Conservation (phyloP, 2,888 invertebrate genomes). For the Micropterix aruncella region DNA sequence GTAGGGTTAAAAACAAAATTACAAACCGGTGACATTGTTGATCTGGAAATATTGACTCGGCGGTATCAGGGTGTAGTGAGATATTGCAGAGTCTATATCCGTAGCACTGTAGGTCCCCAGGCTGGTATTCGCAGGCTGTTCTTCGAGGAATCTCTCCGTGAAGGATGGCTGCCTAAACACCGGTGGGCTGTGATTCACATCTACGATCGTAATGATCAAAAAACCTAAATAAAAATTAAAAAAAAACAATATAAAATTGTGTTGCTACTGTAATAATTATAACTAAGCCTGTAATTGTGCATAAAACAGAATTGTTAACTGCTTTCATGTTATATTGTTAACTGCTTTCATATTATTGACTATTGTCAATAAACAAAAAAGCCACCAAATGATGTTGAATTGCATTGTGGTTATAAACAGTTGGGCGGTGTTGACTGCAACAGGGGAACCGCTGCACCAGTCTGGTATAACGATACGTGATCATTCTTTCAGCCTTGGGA, state of each 20-base stretch:
- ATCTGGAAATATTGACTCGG: conserved; percentile 65
- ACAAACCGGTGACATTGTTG: conserved; percentile 61
- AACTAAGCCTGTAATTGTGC: too few relatives aligned
- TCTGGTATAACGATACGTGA: too few relatives aligned
- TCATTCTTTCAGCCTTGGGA: too few relatives aligned
- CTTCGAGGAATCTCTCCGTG: conserved; percentile 50
- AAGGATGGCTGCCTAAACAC: conserved; percentile 31
- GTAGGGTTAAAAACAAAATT: not conserved
- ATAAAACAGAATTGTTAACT: too few relatives aligned
- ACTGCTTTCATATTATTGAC: too few relatives aligned
- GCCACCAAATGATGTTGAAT: too few relatives aligned
- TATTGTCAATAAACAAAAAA: too few relatives aligned
- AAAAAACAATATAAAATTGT: too few relatives aligned
- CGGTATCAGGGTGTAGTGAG: conserved; percentile 55
- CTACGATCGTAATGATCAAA: conserved; percentile 51
- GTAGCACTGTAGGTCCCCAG: conserved; percentile 65
- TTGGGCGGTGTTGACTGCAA: too few relatives aligned
- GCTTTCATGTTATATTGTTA: too few relatives aligned
- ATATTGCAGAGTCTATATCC: conserved; percentile 73
- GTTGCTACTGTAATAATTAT: not conserved
- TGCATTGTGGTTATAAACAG: too few relatives aligned
- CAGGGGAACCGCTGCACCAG: too few relatives aligned
- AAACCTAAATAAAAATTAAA: conserved; percentile 28
- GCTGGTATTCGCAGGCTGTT: conserved; percentile 65
- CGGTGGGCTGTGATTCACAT: conserved; percentile 56